Base-by-base conservation (phyloP, 1,140 invertebrate genomes). In the Drosophila sp. region DNA sequence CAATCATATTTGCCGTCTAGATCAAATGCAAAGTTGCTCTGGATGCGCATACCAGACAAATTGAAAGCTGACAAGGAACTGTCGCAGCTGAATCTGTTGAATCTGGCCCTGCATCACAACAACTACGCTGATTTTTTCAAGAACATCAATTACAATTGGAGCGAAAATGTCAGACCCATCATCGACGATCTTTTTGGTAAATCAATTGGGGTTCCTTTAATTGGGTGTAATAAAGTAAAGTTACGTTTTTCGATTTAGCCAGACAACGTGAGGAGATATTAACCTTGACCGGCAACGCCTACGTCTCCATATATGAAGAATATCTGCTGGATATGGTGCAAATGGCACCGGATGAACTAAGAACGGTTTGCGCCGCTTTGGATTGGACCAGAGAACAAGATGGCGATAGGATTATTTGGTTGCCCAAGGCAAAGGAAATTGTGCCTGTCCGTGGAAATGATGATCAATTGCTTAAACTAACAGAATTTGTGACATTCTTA, bases 401-500 rank as follows among this genome's bases (percentile, higher is more conserved):
- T 38, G 81, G 80, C 3, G 85, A 89, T 32, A 61, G 65, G 10
- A 27, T 62, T n/a, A 80, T 87, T 25, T 50, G 70, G 8, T 47
- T 81, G 23, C 85, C 85, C 11, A 89, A 90, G 47, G 55, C 67
- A 1, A 82, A 66, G 25, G 83, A 83, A 47, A 17, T 60, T 0
- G 40, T 70, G 5, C 64, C 78, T 6, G 62, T 60, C 11, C 44
- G 73, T 27, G 68, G 70, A 7, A 84, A 83, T 57, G 86, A 89
- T 57, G 85, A 89, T 40, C 85, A 90, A 41, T 70, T 89, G 68
- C 75, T 90, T 25, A 89, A 90, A 32, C 54, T 89, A 58, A 89
- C 85, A 3, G 85, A 89, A 29, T 90, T 89, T 72, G 85, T 89
- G 29, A 90, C 85, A 11, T 89, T 89, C 70, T 70, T 89, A 67